Evolutionary conservation across 2,113 vertebrate genomes (phyloP).

Genomic region (Choloepus hoffmanni): DNA sequence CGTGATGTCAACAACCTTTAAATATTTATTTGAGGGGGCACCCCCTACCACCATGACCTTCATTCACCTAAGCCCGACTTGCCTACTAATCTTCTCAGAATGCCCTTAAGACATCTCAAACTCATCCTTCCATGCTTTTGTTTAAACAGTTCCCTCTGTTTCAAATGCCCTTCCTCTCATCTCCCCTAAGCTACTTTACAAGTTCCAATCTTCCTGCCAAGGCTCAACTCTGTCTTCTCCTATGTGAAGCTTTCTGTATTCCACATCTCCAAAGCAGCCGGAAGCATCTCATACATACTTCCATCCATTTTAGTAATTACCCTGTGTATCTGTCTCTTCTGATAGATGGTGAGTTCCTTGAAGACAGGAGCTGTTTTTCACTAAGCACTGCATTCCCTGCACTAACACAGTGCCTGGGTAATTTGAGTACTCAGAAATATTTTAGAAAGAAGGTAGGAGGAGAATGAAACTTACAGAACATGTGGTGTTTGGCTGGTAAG

Average conservation of each 20-base stretch:
- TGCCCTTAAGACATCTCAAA: background rate
- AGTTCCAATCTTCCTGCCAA: background rate
- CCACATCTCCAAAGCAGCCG: background rate
- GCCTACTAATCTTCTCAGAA: fast-evolving
- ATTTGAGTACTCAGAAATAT: background rate
- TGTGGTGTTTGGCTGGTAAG: fast-evolving
- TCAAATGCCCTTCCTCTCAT: background rate
- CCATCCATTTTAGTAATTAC: background rate
- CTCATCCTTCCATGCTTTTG: no score
- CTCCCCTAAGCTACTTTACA: background rate
- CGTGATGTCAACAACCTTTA: background rate
- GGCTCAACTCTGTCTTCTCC: background rate
- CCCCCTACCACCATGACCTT: background rate
- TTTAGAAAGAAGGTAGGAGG: background rate
- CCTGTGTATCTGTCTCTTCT: background rate
- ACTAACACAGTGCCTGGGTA: no score
- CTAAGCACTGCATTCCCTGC: background rate
- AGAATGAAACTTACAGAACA: no score
- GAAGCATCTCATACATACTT: fast-evolving
- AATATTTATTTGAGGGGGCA: background rate
- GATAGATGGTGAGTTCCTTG: no score
- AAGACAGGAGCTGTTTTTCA: background rate
- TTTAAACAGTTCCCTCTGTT: background rate
- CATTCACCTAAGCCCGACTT: background rate
- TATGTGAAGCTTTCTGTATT: no score